These are phyloP conservation scores for Carabus problematicus DNA, from an alignment of 2,888 invertebrate genomes.

Conservation along the genomic window DNA sequence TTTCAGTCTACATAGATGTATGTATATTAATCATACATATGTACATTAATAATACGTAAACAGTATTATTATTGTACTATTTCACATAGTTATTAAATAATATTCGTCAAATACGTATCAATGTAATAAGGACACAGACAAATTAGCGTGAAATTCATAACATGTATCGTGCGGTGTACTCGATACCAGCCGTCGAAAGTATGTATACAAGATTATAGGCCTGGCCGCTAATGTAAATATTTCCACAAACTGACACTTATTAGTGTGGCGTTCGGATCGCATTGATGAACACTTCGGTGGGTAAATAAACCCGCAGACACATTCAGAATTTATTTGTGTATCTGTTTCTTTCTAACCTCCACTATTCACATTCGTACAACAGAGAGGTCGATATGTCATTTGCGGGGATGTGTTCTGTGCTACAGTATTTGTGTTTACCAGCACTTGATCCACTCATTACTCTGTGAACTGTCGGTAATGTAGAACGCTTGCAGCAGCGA, in stretches of 20 bases:
- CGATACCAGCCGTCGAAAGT: too few species aligned
- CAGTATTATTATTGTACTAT: not conserved
- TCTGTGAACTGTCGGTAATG: slow-evolving; percentile 16
- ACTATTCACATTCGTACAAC: not conserved
- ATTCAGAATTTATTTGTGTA: slow-evolving; percentile 21
- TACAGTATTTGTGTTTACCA: slow-evolving; percentile 15
- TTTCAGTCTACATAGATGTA: too few species aligned
- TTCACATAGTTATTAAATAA: slow-evolving; percentile 21
- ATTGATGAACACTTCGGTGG: slow-evolving; percentile 35
- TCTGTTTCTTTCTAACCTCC: not conserved
- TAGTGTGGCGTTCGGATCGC: slow-evolving; percentile 38
- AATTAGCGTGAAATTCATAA: too few species aligned
- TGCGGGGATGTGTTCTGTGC: not conserved
- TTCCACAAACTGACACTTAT: slow-evolving; percentile 41
- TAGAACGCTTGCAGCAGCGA: not conserved
- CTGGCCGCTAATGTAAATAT: slow-evolving; percentile 35
- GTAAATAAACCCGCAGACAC: slow-evolving; percentile 35
- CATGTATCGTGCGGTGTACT: too few species aligned
- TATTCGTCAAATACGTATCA: not conserved
- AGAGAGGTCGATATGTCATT: slow-evolving; percentile 6
- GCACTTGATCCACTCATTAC: slow-evolving; percentile 21
- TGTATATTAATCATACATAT: too few species aligned
- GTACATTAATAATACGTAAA: too few species aligned
- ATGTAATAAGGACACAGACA: too few species aligned
- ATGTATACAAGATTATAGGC: not conserved